Conservation (phyloP, 1,140 invertebrate genomes). For the Drosophila varians region DNA sequence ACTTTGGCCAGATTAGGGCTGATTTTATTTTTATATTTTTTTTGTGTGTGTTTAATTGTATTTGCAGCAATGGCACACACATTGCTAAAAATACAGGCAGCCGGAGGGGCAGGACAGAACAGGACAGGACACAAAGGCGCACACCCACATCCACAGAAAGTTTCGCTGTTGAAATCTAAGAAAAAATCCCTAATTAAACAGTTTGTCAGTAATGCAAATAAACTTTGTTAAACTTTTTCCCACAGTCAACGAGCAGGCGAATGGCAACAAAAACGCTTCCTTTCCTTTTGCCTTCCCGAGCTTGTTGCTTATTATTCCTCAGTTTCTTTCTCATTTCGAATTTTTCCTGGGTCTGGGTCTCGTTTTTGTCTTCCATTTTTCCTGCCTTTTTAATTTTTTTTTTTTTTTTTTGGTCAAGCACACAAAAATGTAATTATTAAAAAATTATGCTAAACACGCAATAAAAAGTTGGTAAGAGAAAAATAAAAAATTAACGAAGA, state of each 20-base stretch:
- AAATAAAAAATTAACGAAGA: constrained; percentile 64
- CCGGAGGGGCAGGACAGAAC: not conserved
- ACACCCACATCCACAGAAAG: constrained; percentile 46
- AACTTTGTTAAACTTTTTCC: constrained; percentile 77
- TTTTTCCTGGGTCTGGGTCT: not conserved
- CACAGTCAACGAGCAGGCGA: constrained; percentile 55
- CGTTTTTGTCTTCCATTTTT: not conserved
- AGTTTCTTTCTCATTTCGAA: constrained; percentile 33
- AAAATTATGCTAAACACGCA: constrained; percentile 82
- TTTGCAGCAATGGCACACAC: constrained; percentile 45
- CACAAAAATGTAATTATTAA: constrained; percentile 82
- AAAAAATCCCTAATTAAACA: constrained; percentile 81
- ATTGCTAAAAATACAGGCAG: constrained; percentile 1
- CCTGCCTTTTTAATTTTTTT: not conserved
- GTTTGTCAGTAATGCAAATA: constrained; percentile 82
- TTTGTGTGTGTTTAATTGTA: constrained; percentile 64
- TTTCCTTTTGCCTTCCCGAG: constrained; percentile 9
- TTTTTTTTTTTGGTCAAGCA: constrained; percentile 65
- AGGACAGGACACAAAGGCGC: not conserved
- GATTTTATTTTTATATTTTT: constrained; percentile 53
- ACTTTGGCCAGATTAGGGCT: constrained; percentile 51
- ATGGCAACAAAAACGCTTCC: constrained; percentile 20
- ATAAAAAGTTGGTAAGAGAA: constrained; percentile 77
- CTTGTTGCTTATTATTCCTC: constrained; percentile 67
- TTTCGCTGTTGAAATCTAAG: constrained; percentile 66